Percentiles rank a stretch among this genome's conserved stretches.
Conservation (phyloP, 2,797 vertebrate genomes). For the Emys orbicularis region DNA sequence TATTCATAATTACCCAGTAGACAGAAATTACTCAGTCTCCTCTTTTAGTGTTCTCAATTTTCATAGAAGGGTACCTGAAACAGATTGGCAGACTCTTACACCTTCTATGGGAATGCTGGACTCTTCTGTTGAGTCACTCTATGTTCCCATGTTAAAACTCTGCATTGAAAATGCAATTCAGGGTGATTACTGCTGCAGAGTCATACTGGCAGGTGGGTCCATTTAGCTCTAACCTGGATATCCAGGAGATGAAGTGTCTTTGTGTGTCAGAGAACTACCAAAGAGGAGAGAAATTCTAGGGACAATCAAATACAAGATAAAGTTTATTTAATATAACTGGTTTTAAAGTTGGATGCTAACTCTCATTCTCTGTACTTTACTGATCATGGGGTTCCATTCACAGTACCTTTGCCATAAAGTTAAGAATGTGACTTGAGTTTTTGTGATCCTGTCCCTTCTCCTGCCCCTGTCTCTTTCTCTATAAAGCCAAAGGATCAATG, state of each 20-base stretch:
- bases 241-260: neutral
- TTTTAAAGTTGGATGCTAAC: neutral
- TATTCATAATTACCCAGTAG: neutral
- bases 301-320: neutral
- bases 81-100: neutral
- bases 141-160: neutral
- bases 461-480: neutral
- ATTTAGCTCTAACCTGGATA: neutral
- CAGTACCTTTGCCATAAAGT: neutral
- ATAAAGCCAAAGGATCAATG: neutral
- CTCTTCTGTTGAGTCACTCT: neutral
- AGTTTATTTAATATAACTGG: neutral
- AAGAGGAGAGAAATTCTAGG: neutral
- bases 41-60: neutral
- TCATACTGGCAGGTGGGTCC: neutral
- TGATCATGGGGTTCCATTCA: rapidly evolving
- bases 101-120: neutral
- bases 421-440: neutral
- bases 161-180: neutral
- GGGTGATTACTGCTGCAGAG: neutral
- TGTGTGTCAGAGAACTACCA: neutral
- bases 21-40: neutral
- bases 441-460: neutral
- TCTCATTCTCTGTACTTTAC: neutral
- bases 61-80: rapidly evolving